A percentile compares a stretch with the other conserved stretches of the same genome.
phyloP scores from a whole-genome alignment of 2,797 vertebrate species.

The Botia kubotai region DNA sequence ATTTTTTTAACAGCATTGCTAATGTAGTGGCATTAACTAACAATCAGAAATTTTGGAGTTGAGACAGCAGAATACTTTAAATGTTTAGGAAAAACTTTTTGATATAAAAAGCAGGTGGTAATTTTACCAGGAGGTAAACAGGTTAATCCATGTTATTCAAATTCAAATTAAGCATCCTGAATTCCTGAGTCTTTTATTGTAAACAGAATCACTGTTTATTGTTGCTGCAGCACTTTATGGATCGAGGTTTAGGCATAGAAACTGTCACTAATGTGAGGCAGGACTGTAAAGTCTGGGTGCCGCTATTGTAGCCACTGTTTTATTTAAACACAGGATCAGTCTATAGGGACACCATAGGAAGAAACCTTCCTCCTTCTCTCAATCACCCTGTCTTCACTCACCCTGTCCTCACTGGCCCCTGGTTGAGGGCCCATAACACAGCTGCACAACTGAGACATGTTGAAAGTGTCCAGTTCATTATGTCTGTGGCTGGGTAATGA shows the following conservation, averaged over 20 bases:
- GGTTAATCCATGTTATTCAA: no score
- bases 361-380: not conserved
- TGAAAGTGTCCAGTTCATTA: not conserved
- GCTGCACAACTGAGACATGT: not conserved
- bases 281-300: not conserved
- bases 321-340: not conserved
- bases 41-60: no score
- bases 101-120: no score
- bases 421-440: conserved; percentile 7
- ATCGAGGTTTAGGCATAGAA: not conserved
- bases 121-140: no score
- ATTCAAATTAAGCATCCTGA: no score
- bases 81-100: no score
- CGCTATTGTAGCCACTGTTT: conserved; percentile 13
- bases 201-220: no score
- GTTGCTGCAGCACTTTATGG: not conserved
- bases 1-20: conserved; percentile 33
- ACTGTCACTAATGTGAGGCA: conserved; percentile 4
- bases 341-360: not conserved
- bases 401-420: not conserved
- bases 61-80: no score
- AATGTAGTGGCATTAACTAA: not conserved
- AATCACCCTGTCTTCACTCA: not conserved
- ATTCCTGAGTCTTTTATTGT: no score
- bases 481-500: conserved; percentile 13